phyloP scores from a whole-genome alignment of 2,113 vertebrate species.

The Astur gentilis region DNA sequence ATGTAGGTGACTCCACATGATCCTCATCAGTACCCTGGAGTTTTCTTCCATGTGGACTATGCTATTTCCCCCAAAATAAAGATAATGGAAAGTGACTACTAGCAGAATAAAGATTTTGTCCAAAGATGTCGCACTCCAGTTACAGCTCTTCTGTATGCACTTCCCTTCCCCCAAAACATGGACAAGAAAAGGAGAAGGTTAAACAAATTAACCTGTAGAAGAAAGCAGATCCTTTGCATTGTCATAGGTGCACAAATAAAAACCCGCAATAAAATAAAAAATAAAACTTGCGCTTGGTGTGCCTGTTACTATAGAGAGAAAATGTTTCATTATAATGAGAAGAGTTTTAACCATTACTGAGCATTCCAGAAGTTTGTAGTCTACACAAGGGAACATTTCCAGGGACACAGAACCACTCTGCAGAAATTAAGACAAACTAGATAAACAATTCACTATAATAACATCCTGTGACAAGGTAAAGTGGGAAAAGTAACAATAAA shows the following conservation, averaged over 20 bases:
- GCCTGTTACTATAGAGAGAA: not conserved
- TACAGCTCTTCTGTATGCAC: not conserved
- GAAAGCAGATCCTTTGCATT: not conserved
- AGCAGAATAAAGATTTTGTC: not conserved
- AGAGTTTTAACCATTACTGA: not conserved
- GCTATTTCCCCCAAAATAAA: not conserved
- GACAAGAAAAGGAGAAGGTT: not conserved
- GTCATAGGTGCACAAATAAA: not conserved
- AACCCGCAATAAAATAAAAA: not conserved
- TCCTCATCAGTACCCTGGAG: not conserved
- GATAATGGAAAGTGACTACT: not conserved
- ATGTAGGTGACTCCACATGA: conserved; percentile 30
- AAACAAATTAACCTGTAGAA: not conserved
- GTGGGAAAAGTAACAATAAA: not conserved
- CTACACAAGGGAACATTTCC: not conserved
- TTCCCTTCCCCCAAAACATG: not conserved
- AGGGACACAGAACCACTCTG: not conserved
- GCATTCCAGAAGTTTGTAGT: not conserved
- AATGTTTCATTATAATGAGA: not conserved
- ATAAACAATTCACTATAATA: not conserved
- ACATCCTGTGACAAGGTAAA: not conserved
- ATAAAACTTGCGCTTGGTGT: not conserved
- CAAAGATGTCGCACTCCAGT: not conserved
- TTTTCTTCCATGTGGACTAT: not conserved
- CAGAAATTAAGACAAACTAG: not conserved